Base-by-base conservation (phyloP, 2,113 vertebrate species). In the Nyctereutes procyonoides region DNA sequence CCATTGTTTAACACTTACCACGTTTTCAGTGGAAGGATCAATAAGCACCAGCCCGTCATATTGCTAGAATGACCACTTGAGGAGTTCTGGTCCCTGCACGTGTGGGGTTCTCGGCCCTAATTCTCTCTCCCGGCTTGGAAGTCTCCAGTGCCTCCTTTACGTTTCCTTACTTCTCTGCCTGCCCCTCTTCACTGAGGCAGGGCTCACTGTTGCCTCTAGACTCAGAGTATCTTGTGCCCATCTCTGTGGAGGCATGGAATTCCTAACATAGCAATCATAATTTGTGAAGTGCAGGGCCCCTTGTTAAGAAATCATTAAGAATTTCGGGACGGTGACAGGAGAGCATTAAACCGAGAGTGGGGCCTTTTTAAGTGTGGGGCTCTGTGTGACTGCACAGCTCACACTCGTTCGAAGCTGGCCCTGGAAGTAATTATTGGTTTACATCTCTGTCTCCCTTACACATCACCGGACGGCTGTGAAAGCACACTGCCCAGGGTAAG, bases 281-380 rank as follows among this genome's bases (percentile, higher is more conserved):
- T 48, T 88, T 91, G 53, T 24, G 84, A 56, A 51, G 81, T 88
- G 48, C 51, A 71, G 24, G 19, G 30, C 4, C 26, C 17, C 17
- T 71, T 87, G 30, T 82, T 83, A 28, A 95, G 93, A 96, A 93
- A 58, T 88, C 80, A 89, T 93, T 67, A 92, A 82, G n/a, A 63
- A 43, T 90, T 93, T 93, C 24, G 73, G 89, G 88, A 85, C n/a
- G 69, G 19, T 35, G 55, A 88, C 56, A 71, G 8, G 30, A 94
- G 63, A 90, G 14, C 43, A 35, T 43, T 94, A 58, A 77, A 30
- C 8, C 16, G 53, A 92, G 60, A 76, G 56, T 63, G 51, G 74
- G 24, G 22, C 35, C 48, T 24, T 92, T 89, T 60, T 51, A 53
- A 73, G 6, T 30, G 4, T 26, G 67, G 53, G 43, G 32, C 51